Evolutionary conservation across 2,888 invertebrate genomes (phyloP).

Genomic region (Diachrysia chrysitis): DNA sequence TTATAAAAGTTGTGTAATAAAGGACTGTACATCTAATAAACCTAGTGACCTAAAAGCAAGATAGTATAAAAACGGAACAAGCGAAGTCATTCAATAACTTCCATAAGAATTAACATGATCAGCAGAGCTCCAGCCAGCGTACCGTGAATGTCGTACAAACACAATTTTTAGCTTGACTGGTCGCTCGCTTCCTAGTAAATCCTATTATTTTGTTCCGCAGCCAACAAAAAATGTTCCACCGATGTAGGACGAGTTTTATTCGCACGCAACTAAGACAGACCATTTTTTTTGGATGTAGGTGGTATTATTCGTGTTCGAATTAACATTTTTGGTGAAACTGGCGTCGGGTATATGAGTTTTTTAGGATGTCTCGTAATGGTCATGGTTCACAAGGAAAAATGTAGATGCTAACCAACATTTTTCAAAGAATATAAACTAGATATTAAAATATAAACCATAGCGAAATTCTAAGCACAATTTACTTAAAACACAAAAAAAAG

Average conservation of each 20-base stretch:
- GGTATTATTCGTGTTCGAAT: not conserved
- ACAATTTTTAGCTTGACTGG: conserved; percentile 47
- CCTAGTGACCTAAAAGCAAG: not conserved
- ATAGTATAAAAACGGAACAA: not conserved
- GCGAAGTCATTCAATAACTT: conserved; percentile 24
- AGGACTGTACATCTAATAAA: not conserved
- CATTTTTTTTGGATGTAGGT: not conserved
- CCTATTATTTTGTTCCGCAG: conserved; percentile 30
- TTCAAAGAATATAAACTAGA: no score
- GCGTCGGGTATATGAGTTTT: not conserved
- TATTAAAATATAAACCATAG: no score
- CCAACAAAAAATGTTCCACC: conserved; percentile 5
- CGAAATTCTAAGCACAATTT: no score
- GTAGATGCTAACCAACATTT: no score
- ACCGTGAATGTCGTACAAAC: conserved; percentile 37
- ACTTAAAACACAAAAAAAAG: no score
- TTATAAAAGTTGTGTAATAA: not conserved
- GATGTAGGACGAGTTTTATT: not conserved
- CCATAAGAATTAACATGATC: conserved; percentile 24
- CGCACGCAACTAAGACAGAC: not conserved
- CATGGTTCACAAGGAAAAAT: no score
- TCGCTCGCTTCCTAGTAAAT: conserved; percentile 34
- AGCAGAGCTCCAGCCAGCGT: conserved; percentile 8
- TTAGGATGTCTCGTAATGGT: no score
- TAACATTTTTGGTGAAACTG: not conserved